Evolutionary conservation across 1,140 invertebrate species (phyloP).

Genomic region (Calycopis cecrops): DNA sequence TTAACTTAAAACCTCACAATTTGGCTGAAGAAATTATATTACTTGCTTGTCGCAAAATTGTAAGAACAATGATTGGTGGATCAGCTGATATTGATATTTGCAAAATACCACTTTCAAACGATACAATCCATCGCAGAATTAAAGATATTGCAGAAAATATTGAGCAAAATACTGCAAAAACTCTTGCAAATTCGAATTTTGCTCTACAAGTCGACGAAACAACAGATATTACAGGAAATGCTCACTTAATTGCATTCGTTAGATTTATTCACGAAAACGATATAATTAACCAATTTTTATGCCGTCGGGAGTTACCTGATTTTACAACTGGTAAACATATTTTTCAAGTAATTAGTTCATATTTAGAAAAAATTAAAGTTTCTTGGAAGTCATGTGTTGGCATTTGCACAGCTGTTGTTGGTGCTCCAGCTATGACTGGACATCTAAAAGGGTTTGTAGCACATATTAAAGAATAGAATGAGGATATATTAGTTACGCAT

Average conservation of each 20-base stretch:
- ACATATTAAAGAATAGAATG: slow-evolving; percentile 9
- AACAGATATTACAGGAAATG: slow-evolving; percentile 17
- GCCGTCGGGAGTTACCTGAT: background rate
- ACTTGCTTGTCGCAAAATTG: slow-evolving; percentile 17
- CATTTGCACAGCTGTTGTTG: slow-evolving; percentile 3
- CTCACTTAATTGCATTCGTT: slow-evolving; percentile 17
- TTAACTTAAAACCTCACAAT: slow-evolving; percentile 14
- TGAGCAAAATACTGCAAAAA: slow-evolving; percentile 13
- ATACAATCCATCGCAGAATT: slow-evolving; percentile 13
- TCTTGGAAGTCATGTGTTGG: background rate
- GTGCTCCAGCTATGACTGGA: slow-evolving; percentile 13
- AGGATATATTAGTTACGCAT: slow-evolving; percentile 1
- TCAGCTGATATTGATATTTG: slow-evolving; percentile 7
- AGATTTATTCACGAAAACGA: slow-evolving; percentile 9
- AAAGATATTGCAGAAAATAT: slow-evolving; percentile 18
- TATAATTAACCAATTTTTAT: background rate
- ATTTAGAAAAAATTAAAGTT: background rate
- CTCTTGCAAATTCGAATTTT: background rate
- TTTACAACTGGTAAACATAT: background rate
- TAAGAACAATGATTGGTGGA: slow-evolving; percentile 12
- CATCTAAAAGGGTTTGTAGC: slow-evolving; percentile 13
- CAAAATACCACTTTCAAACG: slow-evolving; percentile 5
- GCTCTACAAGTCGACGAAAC: slow-evolving; percentile 17
- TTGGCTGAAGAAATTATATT: slow-evolving; percentile 16
- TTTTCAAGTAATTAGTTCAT: background rate